Percentiles rank a stretch among this genome's conserved stretches.
These are phyloP conservation scores for Rattus norvegicus DNA, from an alignment of 2,113 vertebrate species.

Conservation along the genomic window DNA sequence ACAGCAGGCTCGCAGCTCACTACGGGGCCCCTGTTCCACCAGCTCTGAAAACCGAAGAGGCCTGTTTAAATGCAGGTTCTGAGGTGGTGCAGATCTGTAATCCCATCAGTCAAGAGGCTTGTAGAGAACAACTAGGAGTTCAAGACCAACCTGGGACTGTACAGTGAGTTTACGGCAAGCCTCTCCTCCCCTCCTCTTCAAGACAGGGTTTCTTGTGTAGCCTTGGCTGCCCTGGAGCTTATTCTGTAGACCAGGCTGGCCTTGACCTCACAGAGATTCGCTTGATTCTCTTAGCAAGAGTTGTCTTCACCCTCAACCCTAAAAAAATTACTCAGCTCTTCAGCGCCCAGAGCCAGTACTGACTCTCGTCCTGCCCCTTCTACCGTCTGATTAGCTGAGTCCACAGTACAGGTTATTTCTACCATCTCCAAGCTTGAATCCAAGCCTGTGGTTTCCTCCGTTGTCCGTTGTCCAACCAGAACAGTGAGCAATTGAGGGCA, in stretches of 20 bases:
- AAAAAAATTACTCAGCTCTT: neutral
- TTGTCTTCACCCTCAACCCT: neutral
- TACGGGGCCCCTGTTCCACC: neutral
- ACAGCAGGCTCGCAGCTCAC: neutral
- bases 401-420: neutral
- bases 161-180: neutral
- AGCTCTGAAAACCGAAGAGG: neutral
- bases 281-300: neutral
- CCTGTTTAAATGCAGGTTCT: neutral
- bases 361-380: neutral
- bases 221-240: neutral
- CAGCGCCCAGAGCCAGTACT: neutral
- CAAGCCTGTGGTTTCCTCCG: neutral
- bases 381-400: neutral
- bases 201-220: neutral
- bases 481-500: rapidly evolving
- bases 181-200: too few relatives aligned
- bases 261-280: neutral
- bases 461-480: neutral
- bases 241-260: neutral
- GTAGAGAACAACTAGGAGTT: neutral
- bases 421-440: neutral
- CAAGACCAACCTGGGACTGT: neutral
- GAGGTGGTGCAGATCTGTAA: neutral
- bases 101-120: neutral